Percentiles rank a stretch among this genome's conserved stretches.
Evolutionary conservation across 2,888 invertebrate species (phyloP).

Genomic region (Flexamia atlantica): DNA sequence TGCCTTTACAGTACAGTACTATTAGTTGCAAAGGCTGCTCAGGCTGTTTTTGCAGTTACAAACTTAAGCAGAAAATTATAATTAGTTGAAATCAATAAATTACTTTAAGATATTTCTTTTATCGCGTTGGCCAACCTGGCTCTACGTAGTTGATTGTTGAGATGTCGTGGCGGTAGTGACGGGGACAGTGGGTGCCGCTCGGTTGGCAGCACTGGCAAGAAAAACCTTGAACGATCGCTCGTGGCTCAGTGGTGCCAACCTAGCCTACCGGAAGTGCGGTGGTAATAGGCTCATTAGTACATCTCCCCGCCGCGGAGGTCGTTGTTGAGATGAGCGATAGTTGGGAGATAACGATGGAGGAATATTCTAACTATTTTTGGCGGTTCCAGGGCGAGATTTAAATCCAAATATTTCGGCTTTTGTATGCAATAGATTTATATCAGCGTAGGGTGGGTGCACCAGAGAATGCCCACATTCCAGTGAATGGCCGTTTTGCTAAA

Average conservation of each 20-base stretch:
- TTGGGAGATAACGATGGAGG: not conserved
- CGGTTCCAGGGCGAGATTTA: no score
- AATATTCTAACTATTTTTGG: not conserved
- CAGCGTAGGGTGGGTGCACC: no score
- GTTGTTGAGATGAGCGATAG: not conserved
- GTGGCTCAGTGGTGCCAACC: conserved; percentile 26
- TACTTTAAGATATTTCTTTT: no score
- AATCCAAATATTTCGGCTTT: no score
- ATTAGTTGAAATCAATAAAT: no score
- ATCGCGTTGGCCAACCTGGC: conserved; percentile 19
- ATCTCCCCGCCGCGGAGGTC: not conserved
- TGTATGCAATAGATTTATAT: no score
- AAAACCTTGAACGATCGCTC: conserved; percentile 35
- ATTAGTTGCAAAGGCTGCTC: no score
- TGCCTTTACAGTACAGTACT: no score
- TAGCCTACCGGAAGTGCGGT: conserved; percentile 33
- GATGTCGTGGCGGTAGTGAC: not conserved
- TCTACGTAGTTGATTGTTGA: conserved; percentile 26
- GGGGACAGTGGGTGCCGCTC: not conserved
- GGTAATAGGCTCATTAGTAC: conserved; percentile 29
- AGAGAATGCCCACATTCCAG: no score
- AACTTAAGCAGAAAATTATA: no score
- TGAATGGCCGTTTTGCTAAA: no score
- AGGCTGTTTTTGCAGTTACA: no score
- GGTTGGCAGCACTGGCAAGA: not conserved